A percentile compares a stretch with the other conserved stretches of the same genome.
Conservation (phyloP, 1,140 invertebrate genomes). For the Papilio dardanus region DNA sequence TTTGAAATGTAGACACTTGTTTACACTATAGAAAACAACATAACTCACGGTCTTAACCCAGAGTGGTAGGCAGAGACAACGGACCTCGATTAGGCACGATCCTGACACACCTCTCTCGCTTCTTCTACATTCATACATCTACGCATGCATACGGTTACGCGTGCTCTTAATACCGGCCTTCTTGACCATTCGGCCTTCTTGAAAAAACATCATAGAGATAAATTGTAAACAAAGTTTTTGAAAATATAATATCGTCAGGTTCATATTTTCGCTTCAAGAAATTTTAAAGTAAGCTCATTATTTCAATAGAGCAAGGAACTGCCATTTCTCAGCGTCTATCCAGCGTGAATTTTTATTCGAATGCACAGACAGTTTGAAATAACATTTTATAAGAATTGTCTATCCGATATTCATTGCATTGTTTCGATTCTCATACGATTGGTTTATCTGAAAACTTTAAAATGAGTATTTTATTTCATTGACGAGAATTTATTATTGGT, state of each 20-base stretch:
- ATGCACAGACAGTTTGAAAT: conserved; percentile 35
- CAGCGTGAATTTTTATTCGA: conserved; percentile 41
- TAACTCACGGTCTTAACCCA: too few relatives aligned
- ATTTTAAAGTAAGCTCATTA: conserved; percentile 39
- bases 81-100: too few relatives aligned
- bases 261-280: conserved; percentile 38
- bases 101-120: too few relatives aligned
- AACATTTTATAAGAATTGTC: conserved; percentile 41
- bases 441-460: conserved; percentile 33
- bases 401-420: conserved; percentile 32
- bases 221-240: conserved; percentile 1
- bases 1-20: too few relatives aligned
- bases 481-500: neutral
- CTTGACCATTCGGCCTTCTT: too few relatives aligned
- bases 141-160: too few relatives aligned
- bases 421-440: conserved; percentile 35
- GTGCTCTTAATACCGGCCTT: too few relatives aligned
- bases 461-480: neutral
- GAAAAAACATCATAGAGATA: too few relatives aligned
- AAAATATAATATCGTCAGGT: conserved; percentile 16
- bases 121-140: too few relatives aligned
- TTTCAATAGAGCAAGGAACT: conserved; percentile 29
- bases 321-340: conserved; percentile 37
- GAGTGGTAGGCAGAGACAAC: too few relatives aligned
- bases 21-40: too few relatives aligned